phyloP scores from a whole-genome alignment of 2,113 vertebrate species.

The Pseudorasbora parva region DNA sequence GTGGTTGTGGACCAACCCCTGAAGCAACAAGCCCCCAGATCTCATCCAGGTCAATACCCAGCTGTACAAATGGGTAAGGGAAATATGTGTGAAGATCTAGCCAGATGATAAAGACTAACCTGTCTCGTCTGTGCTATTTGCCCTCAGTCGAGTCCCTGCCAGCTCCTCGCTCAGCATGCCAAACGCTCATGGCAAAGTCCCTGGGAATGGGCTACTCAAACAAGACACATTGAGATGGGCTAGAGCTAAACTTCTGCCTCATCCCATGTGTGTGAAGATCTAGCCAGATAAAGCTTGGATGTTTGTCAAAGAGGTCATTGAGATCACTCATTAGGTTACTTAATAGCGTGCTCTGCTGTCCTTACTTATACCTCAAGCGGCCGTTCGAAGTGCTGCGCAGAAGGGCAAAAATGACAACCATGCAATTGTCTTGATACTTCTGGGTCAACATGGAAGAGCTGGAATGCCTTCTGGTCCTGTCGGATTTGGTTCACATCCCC shows the following conservation, averaged over 20 bases:
- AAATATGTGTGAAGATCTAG: constrained; percentile 51
- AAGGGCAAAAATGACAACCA: constrained; percentile 9
- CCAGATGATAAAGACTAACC: constrained; percentile 45
- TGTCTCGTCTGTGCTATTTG: constrained; percentile 29
- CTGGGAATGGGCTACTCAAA: constrained; percentile 41
- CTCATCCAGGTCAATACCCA: constrained; percentile 48
- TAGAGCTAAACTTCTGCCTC: constrained; percentile 18
- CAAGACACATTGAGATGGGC: constrained; percentile 10
- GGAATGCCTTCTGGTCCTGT: constrained; percentile 63
- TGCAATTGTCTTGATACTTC: constrained; percentile 53
- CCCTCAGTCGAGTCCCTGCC: constrained; percentile 53
- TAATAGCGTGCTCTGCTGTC: constrained; percentile 48
- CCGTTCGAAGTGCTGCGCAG: neutral
- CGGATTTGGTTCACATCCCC: constrained; percentile 69
- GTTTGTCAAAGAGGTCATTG: neutral
- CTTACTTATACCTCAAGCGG: constrained; percentile 2
- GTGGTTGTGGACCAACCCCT: constrained; percentile 51
- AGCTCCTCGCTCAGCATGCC: constrained; percentile 43
- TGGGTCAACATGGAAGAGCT: constrained; percentile 61
- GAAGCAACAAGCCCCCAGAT: constrained; percentile 28
- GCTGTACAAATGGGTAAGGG: constrained; percentile 68
- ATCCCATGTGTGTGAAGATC: neutral
- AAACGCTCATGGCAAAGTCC: constrained; percentile 4
- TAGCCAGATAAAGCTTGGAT: constrained; percentile 10
- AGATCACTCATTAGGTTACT: constrained; percentile 46